Evolutionary conservation across 1,140 invertebrate species (phyloP).

Genomic region (Pygmarrhopalites habei): DNA sequence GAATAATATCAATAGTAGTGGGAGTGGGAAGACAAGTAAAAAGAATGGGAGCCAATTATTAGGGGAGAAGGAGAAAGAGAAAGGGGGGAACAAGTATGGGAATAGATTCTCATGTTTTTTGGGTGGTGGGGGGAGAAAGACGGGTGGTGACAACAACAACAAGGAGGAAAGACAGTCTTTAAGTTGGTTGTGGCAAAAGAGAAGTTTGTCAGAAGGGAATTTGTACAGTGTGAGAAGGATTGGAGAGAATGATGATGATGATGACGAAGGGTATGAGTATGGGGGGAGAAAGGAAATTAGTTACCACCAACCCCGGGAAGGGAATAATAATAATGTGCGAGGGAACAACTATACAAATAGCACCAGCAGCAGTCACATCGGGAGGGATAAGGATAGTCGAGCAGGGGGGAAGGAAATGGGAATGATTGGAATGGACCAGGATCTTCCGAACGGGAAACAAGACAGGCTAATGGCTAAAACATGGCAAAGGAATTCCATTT

Average conservation of each 20-base stretch:
- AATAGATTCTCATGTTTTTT: neutral
- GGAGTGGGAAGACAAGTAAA: neutral
- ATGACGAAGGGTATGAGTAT: neutral
- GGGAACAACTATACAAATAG: no score
- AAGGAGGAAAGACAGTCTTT: neutral
- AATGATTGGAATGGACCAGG: neutral
- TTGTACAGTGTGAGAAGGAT: neutral
- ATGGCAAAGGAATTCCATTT: neutral
- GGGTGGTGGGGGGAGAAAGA: neutral
- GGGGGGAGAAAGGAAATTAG: neutral
- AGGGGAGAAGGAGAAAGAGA: neutral
- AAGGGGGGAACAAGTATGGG: neutral
- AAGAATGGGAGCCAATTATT: neutral
- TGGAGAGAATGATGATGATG: neutral
- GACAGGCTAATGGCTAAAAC: neutral
- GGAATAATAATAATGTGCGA: neutral
- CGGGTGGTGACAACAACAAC: no score
- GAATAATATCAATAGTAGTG: no score
- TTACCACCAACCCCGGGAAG: neutral
- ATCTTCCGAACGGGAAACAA: neutral
- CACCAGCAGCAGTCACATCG: no score
- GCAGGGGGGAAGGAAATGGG: neutral
- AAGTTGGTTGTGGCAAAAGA: conserved; percentile 28
- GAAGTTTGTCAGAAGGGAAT: conserved; percentile 33
- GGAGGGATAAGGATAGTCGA: neutral